Conservation (phyloP, 1,140 invertebrate genomes). For the Orius laevigatus region DNA sequence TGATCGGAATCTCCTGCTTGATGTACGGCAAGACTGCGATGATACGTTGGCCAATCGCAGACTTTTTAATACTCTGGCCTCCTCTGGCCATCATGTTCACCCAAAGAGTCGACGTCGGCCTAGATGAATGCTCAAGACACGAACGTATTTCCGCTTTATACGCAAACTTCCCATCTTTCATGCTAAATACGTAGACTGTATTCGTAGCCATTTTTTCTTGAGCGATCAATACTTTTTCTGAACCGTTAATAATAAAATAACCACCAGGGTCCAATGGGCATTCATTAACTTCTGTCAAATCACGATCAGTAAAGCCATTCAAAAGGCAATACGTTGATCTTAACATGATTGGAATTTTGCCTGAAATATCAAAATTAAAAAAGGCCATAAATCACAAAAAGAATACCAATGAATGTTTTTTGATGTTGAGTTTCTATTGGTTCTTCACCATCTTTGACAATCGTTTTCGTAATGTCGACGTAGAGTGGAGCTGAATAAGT, state of each 20-base stretch:
- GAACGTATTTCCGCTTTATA: conserved; percentile 95
- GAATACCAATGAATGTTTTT: conserved; percentile 88
- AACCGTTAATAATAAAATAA: conserved; percentile 93
- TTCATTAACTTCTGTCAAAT: conserved; percentile 96
- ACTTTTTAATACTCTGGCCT: conserved; percentile 87
- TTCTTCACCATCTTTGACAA: conserved; percentile 78
- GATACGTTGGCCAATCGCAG: conserved; percentile 93
- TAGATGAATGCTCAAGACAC: conserved; percentile 78
- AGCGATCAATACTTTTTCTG: conserved; percentile 91
- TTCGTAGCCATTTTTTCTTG: conserved; percentile 99
- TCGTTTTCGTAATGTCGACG: conserved; percentile 95
- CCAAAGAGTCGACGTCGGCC: conserved; percentile 94
- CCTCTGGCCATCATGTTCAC: conserved; percentile 98
- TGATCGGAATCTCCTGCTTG: conserved; percentile 97
- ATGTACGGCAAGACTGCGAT: conserved; percentile 96
- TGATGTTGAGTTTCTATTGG: conserved; percentile 86
- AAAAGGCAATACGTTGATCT: conserved; percentile 91
- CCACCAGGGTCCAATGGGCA: conserved; percentile 96
- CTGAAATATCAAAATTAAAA: conserved; percentile 20
- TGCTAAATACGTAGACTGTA: conserved; percentile 97
- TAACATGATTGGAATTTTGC: conserved; percentile 98
- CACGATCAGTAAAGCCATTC: conserved; percentile 86
- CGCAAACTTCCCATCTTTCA: conserved; percentile 96
- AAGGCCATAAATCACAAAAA: not conserved
- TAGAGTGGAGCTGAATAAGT: conserved; percentile 96